phyloP scores from a whole-genome alignment of 35 echinoderm and acorn worm species.

The Ptychodera flava region DNA sequence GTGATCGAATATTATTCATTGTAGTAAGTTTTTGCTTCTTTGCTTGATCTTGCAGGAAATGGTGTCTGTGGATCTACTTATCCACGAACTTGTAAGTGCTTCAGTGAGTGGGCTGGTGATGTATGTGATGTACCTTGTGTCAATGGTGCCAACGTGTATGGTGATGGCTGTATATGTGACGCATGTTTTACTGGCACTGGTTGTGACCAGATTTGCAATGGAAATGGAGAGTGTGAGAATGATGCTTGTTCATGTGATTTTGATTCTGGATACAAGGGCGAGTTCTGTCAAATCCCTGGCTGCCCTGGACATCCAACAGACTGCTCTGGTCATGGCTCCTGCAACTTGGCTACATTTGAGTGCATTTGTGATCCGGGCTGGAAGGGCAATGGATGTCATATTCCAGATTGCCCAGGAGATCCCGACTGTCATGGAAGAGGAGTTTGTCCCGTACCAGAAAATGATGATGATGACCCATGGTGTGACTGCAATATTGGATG shows the following conservation, averaged over 20 bases:
- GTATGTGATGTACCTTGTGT: constrained; percentile 55
- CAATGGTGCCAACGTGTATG: constrained; percentile 53
- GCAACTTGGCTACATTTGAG: constrained; percentile 68
- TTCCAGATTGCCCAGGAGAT: constrained; percentile 70
- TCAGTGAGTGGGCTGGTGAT: constrained; percentile 57
- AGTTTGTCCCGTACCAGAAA: constrained; percentile 43
- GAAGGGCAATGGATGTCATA: constrained; percentile 78
- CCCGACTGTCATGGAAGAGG: constrained; percentile 64
- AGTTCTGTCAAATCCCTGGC: constrained; percentile 43
- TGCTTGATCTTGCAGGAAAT: constrained; percentile 59
- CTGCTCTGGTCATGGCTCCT: constrained; percentile 60
- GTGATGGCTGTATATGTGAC: constrained; percentile 67
- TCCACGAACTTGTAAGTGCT: constrained; percentile 55
- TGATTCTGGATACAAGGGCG: constrained; percentile 75
- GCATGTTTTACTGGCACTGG: constrained; percentile 65
- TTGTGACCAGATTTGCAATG: constrained; percentile 53
- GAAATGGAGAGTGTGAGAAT: constrained; percentile 48
- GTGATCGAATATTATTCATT: too few species aligned
- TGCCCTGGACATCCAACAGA: constrained; percentile 44
- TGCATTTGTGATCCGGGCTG: constrained; percentile 86
- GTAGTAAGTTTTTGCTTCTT: too few species aligned
- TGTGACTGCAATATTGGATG: constrained; percentile 46
- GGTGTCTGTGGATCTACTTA: constrained; percentile 42
- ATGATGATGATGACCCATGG: constrained; percentile 49
- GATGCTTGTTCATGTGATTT: constrained; percentile 8